Conservation (phyloP, 2,113 vertebrate species). For the Aleadryas rufinucha region DNA sequence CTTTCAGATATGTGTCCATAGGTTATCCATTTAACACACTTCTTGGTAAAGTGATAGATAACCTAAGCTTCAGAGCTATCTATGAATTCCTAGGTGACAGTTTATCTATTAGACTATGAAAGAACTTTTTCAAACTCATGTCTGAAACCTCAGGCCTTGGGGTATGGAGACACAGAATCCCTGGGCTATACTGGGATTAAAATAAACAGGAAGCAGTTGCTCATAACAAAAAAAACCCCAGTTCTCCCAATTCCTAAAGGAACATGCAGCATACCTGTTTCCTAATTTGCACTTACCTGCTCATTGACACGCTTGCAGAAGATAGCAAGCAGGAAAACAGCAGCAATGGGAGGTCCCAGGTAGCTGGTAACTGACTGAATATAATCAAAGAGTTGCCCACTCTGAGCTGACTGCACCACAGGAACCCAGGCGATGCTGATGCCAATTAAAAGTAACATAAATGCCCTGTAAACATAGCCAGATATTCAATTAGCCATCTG, state of each 20-base stretch:
- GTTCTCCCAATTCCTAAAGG: neutral
- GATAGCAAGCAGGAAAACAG: conserved; percentile 87
- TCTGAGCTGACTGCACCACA: conserved; percentile 87
- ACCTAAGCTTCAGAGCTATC: neutral
- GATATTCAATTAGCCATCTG: conserved; percentile 11
- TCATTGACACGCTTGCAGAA: conserved; percentile 94
- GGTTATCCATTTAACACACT: neutral
- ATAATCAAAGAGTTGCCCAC: conserved; percentile 94
- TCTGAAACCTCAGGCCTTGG: neutral
- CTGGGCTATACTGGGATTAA: neutral
- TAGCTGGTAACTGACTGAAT: conserved; percentile 93
- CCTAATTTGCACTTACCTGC: conserved; percentile 65
- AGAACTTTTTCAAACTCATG: neutral
- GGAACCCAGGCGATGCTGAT: conserved; percentile 97
- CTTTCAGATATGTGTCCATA: neutral
- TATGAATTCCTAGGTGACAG: neutral
- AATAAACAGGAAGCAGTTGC: neutral
- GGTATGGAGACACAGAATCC: neutral
- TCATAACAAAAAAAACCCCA: neutral
- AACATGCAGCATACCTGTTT: neutral
- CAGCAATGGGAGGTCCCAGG: conserved; percentile 89
- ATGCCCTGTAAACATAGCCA: conserved; percentile 76
- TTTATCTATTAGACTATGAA: neutral
- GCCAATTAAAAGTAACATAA: conserved; percentile 86
- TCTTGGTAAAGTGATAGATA: neutral